phyloP scores from a whole-genome alignment of 2,113 vertebrate genomes.

The Oceanites oceanicus region DNA sequence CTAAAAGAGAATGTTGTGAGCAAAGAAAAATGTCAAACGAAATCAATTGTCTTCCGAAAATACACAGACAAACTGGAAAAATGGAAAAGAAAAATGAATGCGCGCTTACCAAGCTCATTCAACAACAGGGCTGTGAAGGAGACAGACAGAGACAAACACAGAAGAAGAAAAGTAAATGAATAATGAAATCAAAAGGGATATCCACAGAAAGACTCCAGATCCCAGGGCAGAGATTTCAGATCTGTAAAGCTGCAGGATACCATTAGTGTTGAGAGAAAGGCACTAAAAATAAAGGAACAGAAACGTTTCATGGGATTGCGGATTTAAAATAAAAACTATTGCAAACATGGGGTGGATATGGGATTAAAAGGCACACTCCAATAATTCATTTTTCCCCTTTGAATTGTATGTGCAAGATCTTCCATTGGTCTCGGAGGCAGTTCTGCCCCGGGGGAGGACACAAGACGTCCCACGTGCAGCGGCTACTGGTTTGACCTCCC shows the following conservation, averaged over 20 bases:
- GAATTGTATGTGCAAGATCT: conserved; percentile 28
- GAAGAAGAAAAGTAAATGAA: conserved; percentile 84
- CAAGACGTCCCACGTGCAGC: background rate
- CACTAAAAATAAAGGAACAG: conserved; percentile 30
- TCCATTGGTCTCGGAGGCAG: conserved; percentile 21
- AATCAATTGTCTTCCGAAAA: conserved; percentile 1
- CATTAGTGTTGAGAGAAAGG: conserved; percentile 13
- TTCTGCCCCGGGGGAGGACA: conserved; percentile 11
- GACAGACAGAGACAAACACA: conserved; percentile 84
- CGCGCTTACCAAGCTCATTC: conserved; percentile 86
- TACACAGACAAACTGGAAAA: conserved; percentile 34
- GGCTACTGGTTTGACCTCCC: conserved; percentile 25
- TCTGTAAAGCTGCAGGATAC: conserved; percentile 59
- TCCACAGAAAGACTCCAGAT: conserved; percentile 75
- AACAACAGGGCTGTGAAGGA: conserved; percentile 85
- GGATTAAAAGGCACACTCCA: background rate
- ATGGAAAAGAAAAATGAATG: conserved; percentile 74
- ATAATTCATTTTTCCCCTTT: conserved; percentile 43
- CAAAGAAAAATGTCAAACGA: conserved; percentile 33
- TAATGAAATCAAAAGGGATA: conserved; percentile 79
- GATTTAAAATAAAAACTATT: conserved; percentile 16
- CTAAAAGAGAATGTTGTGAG: conserved; percentile 20
- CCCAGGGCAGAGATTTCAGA: conserved; percentile 48
- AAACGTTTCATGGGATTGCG: background rate
- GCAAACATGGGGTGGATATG: background rate